Base-by-base conservation (phyloP, 2,113 vertebrate genomes). In the Holacanthus passer region DNA sequence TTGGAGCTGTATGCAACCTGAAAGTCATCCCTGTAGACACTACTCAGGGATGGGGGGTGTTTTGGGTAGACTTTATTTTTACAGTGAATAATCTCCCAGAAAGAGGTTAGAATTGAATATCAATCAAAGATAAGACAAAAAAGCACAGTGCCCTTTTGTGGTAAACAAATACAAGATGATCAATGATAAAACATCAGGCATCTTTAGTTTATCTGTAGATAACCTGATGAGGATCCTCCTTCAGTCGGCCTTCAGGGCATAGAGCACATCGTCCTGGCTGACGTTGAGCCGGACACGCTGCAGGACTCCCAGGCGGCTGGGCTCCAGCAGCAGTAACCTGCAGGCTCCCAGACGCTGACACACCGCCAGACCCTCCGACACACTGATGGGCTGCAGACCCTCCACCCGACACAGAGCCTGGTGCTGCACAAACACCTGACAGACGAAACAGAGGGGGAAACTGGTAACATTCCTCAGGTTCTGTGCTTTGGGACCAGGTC, bases 231-330 rank as follows among this genome's bases (percentile, higher is more conserved):
- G 20, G 22, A 2, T 3, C 7, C 20, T 39, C 50, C 10, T 13
- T 94, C 88, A 97, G 39, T 96, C 95, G 0, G 95, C 93, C 89
- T 96, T 97, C 70, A 99, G 94, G 0, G 97, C 98, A 7, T 95
- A 99, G 31, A 98, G 92, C 35, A 98, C 94, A 29, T 99, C 96
- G 0, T 97, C 97, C 90, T 97, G 97, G 92, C 96, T 98, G 65
- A 98, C 83, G 3, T 99, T 99, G 56, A 99, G 96, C 12, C 98
- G 94, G 68, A 99, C 94, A 0, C 96, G 93, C 87, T 95, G 93
- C 6, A 97, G 94, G 14, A 99, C 66, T 7, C 97, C 98, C 11
- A 97, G 95, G 8, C 62, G 95, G 67, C 96, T 96, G 52, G 96
- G 68, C 66, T 98, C 98, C 77, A 96, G 63, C 4, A 99, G 96